Evolutionary conservation across 2,888 invertebrate genomes (phyloP), one percentile per base, ranked within the genome.

Genomic region (Ectobius pallidus): DNA sequence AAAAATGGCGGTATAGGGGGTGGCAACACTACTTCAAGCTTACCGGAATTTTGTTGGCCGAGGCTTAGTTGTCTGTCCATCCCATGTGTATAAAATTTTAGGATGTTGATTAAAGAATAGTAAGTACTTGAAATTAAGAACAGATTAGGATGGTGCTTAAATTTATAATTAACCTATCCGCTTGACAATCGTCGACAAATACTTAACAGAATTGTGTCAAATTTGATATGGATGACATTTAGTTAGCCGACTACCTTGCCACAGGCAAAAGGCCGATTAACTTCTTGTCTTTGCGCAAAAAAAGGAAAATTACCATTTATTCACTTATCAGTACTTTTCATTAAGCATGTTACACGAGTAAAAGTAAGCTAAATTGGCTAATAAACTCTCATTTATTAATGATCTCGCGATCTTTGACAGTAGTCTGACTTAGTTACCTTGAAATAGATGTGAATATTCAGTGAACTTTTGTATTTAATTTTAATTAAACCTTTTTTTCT

Each of bases 51-150:
- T 27, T 65, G 65, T 30, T 46, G 65, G 65, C 46, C 27, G 30
- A 65, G 46, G 46, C 22, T 32, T 70, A 22, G 14, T 32, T 69
- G 76, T 75, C 76, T 70, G 63, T 71, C 71, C 75, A 71, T 72
- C 76, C 75, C 81, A 81, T 81, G 81, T 80, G 79, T 78, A 79
- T 44, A 77, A 77, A 76, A 77, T 78, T 75, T 74, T 76, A 88
- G 83, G 82, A 90, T 90, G 90, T 86, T 89, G 85, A 90, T 90
- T 84, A 90, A 90, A 86, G 90, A 90, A 88, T 90, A 86, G 90
- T 90, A 83, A 89, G 90, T 90, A 86, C 27, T 9, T 18, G 16
- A 69, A 68, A 27, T 71, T 39, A 65, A 58, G 30, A 30, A 3
- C 27, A 4, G n/a, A n/a, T n/a, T n/a, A n/a, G n/a, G 30, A 58